Percentiles rank a stretch among this genome's conserved stretches.
These are phyloP conservation scores for Muntiacus muntjak DNA, from an alignment of 2,113 vertebrate species.

Conservation along the genomic window DNA sequence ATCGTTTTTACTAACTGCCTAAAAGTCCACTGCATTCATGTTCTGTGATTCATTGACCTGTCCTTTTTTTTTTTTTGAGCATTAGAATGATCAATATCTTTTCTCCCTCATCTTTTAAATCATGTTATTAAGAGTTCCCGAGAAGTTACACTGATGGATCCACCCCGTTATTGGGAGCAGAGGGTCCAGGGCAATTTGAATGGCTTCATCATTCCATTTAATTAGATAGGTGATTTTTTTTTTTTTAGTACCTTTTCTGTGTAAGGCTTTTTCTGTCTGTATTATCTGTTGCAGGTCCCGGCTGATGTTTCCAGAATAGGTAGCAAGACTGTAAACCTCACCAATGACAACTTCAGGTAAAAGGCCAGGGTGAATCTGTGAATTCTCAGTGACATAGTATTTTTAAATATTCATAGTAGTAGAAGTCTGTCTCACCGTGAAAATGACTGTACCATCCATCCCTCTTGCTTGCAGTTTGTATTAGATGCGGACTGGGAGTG, in stretches of 20 bases:
- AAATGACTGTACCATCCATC: background rate
- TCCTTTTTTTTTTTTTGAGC: background rate
- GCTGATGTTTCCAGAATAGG: background rate
- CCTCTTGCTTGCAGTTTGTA: background rate
- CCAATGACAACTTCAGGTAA: background rate
- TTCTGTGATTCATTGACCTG: background rate
- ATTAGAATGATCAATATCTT: background rate
- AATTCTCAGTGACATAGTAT: background rate
- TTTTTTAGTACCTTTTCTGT: background rate
- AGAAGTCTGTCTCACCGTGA: background rate
- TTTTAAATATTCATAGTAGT: background rate
- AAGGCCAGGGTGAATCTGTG: background rate
- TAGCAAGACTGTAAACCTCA: background rate
- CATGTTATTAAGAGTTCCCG: background rate
- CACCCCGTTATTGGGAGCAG: background rate
- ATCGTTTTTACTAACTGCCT: background rate
- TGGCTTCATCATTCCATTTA: background rate
- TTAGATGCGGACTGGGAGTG: background rate
- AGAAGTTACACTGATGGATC: background rate
- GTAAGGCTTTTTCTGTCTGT: background rate
- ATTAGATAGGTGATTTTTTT: background rate
- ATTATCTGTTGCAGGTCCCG: background rate
- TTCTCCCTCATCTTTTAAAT: background rate
- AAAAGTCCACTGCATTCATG: background rate
- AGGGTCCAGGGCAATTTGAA: background rate